Base-by-base conservation (phyloP, 2,797 vertebrate species). In the Sebastolobus altivelis region DNA sequence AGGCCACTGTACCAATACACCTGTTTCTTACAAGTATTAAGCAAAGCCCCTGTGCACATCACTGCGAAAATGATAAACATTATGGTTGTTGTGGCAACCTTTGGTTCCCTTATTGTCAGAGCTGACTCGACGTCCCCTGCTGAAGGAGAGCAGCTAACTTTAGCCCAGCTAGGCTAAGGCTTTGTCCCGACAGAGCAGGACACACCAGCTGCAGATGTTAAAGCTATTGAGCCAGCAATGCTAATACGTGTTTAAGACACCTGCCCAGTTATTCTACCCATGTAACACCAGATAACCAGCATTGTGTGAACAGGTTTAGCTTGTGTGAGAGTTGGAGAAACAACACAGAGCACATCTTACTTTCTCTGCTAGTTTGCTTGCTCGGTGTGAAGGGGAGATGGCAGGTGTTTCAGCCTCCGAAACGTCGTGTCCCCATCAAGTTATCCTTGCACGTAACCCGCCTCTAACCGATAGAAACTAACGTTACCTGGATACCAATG, bases 161-260 rank as follows among this genome's bases (percentile, higher is more conserved):
- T 87, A 90, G 92, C 90, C 58, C 33, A 56, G 87, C 92, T 90
- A 89, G 63, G 91, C 87, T 93, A 94, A 87, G 43, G 91, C 93
- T 93, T 92, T 93, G 92, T 93, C 87, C 90, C 76, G 38, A 43
- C 79, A 66, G 1, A 71, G 73, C 81, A 65, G 54, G 18, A 33
- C 65, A 40, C 43, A 29, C 10, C 56, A 61, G 58, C 79, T 38
- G 76, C 78, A 58, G 9, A 67, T 6, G 7, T 40, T 46, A n/a
- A 14, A 16, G 40, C 9, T 16, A 31, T 12, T 43, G 20, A 66
- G 40, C 43, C 25, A 33, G 6, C 13, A 22, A 22, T 49, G 68
- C 68, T 77, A 65, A 56, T 27, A 20, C 37, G 25, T 1, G 27
- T 8, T 38, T 16, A 7, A 1, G 31, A 58, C 9, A 27, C 8